These are phyloP conservation scores for Meteorus colon DNA, from an alignment of 2,888 invertebrate genomes.

Conservation along the genomic window DNA sequence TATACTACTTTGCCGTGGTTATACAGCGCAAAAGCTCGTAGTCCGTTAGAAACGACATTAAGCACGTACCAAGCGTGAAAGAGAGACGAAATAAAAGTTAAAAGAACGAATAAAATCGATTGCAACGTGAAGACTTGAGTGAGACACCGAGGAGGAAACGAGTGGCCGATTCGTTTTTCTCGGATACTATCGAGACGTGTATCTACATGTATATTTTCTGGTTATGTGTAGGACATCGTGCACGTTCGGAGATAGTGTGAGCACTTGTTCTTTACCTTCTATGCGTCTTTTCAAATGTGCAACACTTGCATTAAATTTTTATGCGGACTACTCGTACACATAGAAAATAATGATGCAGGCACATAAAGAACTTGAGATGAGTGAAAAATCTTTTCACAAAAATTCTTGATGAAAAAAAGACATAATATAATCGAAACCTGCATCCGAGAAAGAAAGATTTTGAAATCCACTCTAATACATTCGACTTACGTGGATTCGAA, in stretches of 20 bases:
- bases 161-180: slow-evolving; percentile 5
- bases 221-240: background rate
- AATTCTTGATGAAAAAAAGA: too few species aligned
- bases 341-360: too few species aligned
- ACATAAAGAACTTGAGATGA: too few species aligned
- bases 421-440: too few species aligned
- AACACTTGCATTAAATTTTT: too few species aligned
- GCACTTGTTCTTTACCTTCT: slow-evolving; percentile 2
- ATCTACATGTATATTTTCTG: background rate
- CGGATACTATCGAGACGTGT: background rate
- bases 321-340: too few species aligned
- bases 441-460: too few species aligned
- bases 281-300: too few species aligned
- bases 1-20: slow-evolving; percentile 20
- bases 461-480: too few species aligned
- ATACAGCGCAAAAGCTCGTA: slow-evolving; percentile 30
- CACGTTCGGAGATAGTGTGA: background rate
- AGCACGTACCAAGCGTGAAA: slow-evolving; percentile 36
- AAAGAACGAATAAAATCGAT: slow-evolving; percentile 12
- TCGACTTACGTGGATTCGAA: too few species aligned
- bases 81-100: slow-evolving; percentile 9
- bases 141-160: slow-evolving; percentile 4
- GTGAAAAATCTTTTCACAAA: too few species aligned
- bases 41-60: slow-evolving; percentile 39
- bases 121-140: background rate